Percentiles rank a stretch among this genome's conserved stretches.
Conservation (phyloP, 2,888 invertebrate genomes). For the Blastobasis adustella region DNA sequence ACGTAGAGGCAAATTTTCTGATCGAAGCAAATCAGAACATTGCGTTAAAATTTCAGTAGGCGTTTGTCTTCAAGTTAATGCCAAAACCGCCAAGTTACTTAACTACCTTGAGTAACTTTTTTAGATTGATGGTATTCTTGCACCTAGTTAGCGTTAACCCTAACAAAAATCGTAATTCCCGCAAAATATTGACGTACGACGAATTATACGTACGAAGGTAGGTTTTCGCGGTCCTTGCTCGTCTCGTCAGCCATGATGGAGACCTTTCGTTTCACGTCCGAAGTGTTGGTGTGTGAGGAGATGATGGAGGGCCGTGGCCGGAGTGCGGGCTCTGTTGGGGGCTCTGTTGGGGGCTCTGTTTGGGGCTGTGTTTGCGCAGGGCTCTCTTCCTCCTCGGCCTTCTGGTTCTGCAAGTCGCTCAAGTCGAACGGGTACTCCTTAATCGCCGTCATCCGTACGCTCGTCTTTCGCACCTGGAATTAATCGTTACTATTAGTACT, state of each 20-base stretch:
- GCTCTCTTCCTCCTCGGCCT: conserved; percentile 21
- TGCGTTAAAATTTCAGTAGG: too few species aligned
- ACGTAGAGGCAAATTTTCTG: too few species aligned
- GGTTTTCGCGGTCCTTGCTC: conserved; percentile 78
- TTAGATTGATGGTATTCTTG: too few species aligned
- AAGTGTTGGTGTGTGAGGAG: conserved; percentile 21
- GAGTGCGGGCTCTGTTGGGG: conserved; percentile 10
- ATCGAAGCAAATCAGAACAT: too few species aligned
- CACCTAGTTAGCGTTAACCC: too few species aligned
- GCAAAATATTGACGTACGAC: too few species aligned
- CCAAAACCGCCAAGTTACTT: too few species aligned
- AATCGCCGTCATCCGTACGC: conserved; percentile 69
- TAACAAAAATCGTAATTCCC: too few species aligned
- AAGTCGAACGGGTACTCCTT: conserved; percentile 71
- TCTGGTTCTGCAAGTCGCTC: conserved; percentile 54
- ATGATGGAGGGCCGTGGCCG: conserved; percentile 11
- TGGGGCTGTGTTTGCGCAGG: conserved; percentile 1
- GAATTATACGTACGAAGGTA: conserved; percentile 48
- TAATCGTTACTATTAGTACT: background rate
- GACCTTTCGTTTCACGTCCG: conserved; percentile 74
- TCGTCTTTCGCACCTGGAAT: conserved; percentile 66
- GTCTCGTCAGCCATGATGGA: conserved; percentile 77
- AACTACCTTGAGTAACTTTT: too few species aligned
- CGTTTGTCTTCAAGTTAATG: too few species aligned
- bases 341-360: conserved; percentile 7